phyloP scores from a whole-genome alignment of 2,888 invertebrate genomes.

The Cheilosia soror region DNA sequence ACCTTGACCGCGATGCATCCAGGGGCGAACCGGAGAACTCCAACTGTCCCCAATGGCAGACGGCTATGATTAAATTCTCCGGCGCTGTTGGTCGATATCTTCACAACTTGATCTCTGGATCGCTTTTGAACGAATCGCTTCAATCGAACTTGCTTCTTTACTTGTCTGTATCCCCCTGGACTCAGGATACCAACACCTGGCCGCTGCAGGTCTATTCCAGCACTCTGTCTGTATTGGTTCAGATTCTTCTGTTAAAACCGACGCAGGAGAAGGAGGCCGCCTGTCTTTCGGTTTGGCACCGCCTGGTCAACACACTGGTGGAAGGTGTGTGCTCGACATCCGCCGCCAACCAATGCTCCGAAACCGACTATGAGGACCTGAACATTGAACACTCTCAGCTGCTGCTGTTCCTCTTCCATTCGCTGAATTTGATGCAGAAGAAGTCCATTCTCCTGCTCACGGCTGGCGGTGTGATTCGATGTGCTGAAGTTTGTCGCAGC shows the following conservation, averaged over 20 bases:
- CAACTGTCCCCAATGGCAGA: conserved; percentile 84
- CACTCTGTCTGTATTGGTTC: conserved; percentile 92
- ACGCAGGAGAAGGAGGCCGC: conserved; percentile 94
- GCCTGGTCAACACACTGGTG: conserved; percentile 94
- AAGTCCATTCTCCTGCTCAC: conserved; percentile 95
- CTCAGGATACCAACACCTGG: conserved; percentile 88
- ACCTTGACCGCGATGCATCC: conserved; percentile 95
- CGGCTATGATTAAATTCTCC: conserved; percentile 83
- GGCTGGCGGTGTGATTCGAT: conserved; percentile 89
- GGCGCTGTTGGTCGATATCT: conserved; percentile 83
- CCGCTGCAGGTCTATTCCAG: conserved; percentile 91
- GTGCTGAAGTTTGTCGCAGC: conserved; percentile 87
- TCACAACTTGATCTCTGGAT: conserved; percentile 90
- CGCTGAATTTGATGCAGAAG: conserved; percentile 97
- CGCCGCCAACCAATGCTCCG: conserved; percentile 78
- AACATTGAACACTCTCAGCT: conserved; percentile 98
- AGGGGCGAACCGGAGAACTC: conserved; percentile 88
- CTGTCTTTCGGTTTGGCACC: conserved; percentile 96
- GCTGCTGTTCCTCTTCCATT: conserved; percentile 96
- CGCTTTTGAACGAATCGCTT: conserved; percentile 87
- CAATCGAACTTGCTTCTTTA: conserved; percentile 90
- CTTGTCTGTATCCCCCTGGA: conserved; percentile 90
- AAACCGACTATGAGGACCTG: conserved; percentile 87
- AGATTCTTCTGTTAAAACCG: conserved; percentile 91
- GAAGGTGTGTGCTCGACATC: conserved; percentile 88